Evolutionary conservation across 92 coral and sea anemone genomes (phyloP).

Genomic region (Epizoanthus scotinus): DNA sequence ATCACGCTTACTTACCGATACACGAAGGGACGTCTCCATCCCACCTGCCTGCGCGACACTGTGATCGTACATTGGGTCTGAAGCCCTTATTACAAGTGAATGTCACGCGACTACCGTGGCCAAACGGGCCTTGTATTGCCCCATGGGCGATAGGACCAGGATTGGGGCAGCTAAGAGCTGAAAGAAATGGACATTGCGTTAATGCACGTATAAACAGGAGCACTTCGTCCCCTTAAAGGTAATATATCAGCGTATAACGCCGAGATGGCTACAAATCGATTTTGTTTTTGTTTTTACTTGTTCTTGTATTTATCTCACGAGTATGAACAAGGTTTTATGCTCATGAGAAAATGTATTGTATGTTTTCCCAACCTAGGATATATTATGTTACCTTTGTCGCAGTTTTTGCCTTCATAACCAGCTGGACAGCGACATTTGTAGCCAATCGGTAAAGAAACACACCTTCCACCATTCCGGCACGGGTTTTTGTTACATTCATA

Average conservation of each 20-base stretch:
- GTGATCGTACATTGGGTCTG: slow-evolving; percentile 57
- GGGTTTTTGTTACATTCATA: slow-evolving; percentile 65
- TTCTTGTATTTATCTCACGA: too few species aligned
- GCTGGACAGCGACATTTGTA: slow-evolving; percentile 78
- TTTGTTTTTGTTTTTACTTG: too few species aligned
- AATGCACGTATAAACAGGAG: too few species aligned
- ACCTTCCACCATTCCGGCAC: slow-evolving; percentile 83
- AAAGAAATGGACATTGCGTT: neutral
- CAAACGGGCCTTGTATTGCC: slow-evolving; percentile 54
- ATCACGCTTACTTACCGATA: slow-evolving; percentile 53
- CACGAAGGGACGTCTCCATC: slow-evolving; percentile 75
- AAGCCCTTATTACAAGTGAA: slow-evolving; percentile 83
- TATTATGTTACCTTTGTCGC: slow-evolving; percentile 73
- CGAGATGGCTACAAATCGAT: too few species aligned
- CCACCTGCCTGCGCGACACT: slow-evolving; percentile 83
- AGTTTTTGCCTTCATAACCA: slow-evolving; percentile 85
- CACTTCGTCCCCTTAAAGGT: too few species aligned
- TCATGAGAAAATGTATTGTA: too few species aligned
- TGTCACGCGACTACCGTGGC: slow-evolving; percentile 63
- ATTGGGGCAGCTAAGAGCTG: slow-evolving; percentile 76
- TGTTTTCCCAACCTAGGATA: too few species aligned
- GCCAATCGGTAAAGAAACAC: slow-evolving; percentile 75
- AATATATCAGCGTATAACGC: too few species aligned
- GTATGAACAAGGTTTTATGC: too few species aligned
- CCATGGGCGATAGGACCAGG: slow-evolving; percentile 95